These are phyloP conservation scores for Eupeodes corollae DNA, from an alignment of 1,140 invertebrate genomes.

Conservation along the genomic window DNA sequence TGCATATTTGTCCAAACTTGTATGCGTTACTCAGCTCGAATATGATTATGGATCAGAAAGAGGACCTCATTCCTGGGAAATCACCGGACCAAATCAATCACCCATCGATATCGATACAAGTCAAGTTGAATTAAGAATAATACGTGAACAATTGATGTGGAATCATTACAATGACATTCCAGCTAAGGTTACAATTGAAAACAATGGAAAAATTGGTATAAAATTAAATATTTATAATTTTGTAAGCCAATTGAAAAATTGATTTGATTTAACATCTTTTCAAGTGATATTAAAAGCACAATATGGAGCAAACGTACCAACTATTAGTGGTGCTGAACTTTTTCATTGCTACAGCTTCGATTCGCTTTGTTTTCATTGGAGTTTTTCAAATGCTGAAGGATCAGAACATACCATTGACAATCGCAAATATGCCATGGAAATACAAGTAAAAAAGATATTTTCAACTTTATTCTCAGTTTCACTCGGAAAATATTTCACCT, in stretches of 20 bases:
- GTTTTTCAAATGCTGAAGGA: conserved; percentile 42
- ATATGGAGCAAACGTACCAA: conserved; percentile 33
- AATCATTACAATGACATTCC: conserved; percentile 33
- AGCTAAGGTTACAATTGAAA: conserved; percentile 20
- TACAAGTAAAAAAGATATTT: conserved; percentile 38
- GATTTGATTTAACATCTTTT: neutral
- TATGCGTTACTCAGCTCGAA: no score
- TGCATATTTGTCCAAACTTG: no score
- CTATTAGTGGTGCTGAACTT: conserved; percentile 40
- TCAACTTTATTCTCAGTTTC: neutral
- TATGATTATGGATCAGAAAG: no score
- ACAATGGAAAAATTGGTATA: conserved; percentile 22
- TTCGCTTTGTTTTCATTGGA: conserved; percentile 45
- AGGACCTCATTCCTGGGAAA: conserved; percentile 37
- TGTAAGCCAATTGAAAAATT: neutral
- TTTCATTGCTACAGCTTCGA: conserved; percentile 39
- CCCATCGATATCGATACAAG: conserved; percentile 38
- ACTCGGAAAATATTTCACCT: no score
- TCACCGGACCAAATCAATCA: conserved; percentile 18
- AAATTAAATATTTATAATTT: neutral
- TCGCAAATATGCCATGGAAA: conserved; percentile 42
- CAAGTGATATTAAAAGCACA: conserved; percentile 29
- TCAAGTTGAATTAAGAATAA: conserved; percentile 17
- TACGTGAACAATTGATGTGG: conserved; percentile 30
- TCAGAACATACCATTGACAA: conserved; percentile 47